phyloP scores from a whole-genome alignment of 2,113 vertebrate genomes.

The Cebus imitator region DNA sequence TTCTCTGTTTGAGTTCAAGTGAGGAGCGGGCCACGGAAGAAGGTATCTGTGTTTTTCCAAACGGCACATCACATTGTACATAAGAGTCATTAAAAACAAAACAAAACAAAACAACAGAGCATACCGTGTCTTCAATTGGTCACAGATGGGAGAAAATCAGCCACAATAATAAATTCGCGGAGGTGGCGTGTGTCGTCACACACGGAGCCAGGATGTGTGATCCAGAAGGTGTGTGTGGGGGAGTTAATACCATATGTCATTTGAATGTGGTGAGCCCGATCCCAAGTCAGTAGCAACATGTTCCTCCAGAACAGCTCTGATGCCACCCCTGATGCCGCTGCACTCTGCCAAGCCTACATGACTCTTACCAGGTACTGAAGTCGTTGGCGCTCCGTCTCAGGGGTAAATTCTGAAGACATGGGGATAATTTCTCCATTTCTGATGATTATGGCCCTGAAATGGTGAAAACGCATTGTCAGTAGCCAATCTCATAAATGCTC shows the following conservation, averaged over 20 bases:
- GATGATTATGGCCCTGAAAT: constrained; percentile 94
- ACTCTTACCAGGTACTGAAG: constrained; percentile 97
- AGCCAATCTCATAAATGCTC: neutral
- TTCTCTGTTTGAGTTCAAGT: too few relatives aligned
- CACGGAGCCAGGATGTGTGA: constrained; percentile 2
- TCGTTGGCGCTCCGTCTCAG: constrained; percentile 95
- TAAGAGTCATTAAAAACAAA: neutral
- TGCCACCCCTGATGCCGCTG: fast-evolving
- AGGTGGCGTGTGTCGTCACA: constrained; percentile 28
- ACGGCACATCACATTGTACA: neutral
- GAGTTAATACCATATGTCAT: neutral
- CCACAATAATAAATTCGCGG: neutral
- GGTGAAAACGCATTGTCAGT: constrained; percentile 63
- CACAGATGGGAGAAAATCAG: constrained; percentile 53
- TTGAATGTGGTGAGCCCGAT: neutral
- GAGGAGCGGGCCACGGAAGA: neutral
- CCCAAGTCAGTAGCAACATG: neutral
- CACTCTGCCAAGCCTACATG: neutral
- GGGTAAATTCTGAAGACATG: constrained; percentile 98
- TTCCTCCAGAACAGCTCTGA: neutral
- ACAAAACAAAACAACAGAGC: neutral
- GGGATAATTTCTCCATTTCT: constrained; percentile 93
- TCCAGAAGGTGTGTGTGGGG: constrained; percentile 31
- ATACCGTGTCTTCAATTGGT: neutral
- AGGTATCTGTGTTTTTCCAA: neutral